Percentiles rank a stretch among this genome's conserved stretches.
Conservation (phyloP, 2,888 invertebrate species). For the Pterostichus niger region DNA sequence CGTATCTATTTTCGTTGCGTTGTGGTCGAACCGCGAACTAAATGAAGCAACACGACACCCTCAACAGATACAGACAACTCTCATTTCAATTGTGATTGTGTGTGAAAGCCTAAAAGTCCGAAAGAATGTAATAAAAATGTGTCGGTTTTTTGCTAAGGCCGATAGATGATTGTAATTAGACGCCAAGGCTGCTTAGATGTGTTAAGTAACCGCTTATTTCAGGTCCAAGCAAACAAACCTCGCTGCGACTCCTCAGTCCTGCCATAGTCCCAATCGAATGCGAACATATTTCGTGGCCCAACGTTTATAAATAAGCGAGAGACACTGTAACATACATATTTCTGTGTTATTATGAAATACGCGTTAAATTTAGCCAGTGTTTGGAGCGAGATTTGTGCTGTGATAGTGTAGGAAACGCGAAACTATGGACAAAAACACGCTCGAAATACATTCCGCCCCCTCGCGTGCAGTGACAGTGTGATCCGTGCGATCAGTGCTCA, state of each 20-base stretch:
- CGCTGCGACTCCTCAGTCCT: constrained; percentile 44
- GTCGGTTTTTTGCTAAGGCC: not conserved
- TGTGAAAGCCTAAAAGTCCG: too few relatives aligned
- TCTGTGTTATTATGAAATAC: constrained; percentile 57
- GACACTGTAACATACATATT: constrained; percentile 24
- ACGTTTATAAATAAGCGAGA: constrained; percentile 44
- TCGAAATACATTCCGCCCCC: constrained; percentile 10
- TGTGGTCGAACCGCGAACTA: too few relatives aligned
- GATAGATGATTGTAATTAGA: constrained; percentile 37
- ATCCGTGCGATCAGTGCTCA: not conserved
- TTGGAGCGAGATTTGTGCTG: constrained; percentile 13
- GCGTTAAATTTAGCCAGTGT: constrained; percentile 54
- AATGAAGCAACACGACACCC: too few relatives aligned
- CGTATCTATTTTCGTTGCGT: too few relatives aligned
- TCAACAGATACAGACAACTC: too few relatives aligned
- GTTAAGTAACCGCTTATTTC: constrained; percentile 66
- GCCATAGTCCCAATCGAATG: constrained; percentile 60
- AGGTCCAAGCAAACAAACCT: constrained; percentile 48
- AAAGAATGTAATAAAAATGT: too few relatives aligned
- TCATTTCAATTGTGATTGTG: too few relatives aligned
- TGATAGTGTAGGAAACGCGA: constrained; percentile 3
- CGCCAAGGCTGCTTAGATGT: constrained; percentile 54
- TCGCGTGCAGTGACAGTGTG: constrained; percentile 25
- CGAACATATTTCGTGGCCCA: constrained; percentile 51
- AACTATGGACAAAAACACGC: constrained; percentile 7